Conservation (phyloP, 2,888 invertebrate genomes). For the Troilus luridus region DNA sequence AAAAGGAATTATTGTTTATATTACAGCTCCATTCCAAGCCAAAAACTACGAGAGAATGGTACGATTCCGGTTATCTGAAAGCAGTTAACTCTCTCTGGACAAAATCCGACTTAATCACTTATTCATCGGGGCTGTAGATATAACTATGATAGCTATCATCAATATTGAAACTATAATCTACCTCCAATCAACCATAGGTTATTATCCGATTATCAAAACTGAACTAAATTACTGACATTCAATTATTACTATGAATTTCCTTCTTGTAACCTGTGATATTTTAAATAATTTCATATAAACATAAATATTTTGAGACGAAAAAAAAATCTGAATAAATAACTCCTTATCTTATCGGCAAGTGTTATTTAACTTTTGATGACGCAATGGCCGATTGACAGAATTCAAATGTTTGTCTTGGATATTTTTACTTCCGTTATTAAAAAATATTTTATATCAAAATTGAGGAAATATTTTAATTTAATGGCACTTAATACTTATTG, state of each 20-base stretch:
- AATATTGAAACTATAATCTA: neutral
- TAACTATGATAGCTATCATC: neutral
- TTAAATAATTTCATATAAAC: neutral
- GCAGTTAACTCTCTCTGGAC: no score
- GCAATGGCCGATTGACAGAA: neutral
- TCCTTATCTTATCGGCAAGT: neutral
- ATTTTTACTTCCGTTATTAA: neutral
- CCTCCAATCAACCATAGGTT: neutral
- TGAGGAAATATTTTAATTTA: no score
- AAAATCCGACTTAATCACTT: no score
- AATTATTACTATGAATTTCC: neutral
- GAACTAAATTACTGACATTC: neutral
- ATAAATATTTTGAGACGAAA: neutral
- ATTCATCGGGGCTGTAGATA: no score
- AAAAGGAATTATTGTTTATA: no score
- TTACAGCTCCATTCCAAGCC: no score
- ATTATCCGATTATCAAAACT: neutral
- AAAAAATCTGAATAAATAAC: neutral
- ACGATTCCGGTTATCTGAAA: no score
- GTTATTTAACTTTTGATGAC: neutral
- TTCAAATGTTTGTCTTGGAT: neutral
- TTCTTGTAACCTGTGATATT: neutral
- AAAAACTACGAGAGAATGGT: no score
- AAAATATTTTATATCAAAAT: no score
- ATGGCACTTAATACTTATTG: no score